Evolutionary conservation across 2,888 invertebrate genomes (phyloP), one percentile per base, ranked within the genome.

Genomic region (Erynnis tages): DNA sequence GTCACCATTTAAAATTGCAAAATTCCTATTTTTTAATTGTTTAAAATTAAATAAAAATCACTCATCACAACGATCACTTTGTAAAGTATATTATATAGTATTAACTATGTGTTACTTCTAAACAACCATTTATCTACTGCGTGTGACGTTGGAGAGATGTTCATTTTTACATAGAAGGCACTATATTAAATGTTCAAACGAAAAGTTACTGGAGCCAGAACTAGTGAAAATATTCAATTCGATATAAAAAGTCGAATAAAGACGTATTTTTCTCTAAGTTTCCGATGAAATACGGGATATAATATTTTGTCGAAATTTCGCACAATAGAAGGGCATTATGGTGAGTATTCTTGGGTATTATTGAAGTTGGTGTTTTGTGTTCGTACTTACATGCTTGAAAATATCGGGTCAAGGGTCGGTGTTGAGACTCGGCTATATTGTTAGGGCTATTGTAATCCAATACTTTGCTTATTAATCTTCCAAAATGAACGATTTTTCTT

Each of bases 351-450:
- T 14, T 19, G 21, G 21, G 45, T 14, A 23, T 45, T 45, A 45
- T 45, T 34, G 23, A 45, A 10, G 23, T 13, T 17, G 30, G 10
- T 29, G 30, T 32, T 45, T 32, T 45, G 44, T 44, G 43, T 44
- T 44, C 44, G 32, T 44, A 44, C 44, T 44, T 44, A 44, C 17
- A 44, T 44, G 44, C 32, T 44, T 32, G 21, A 44, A 29, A 34
- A 32, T 32, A 32, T 43, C 44, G 32, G 32, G 21, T 32, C 32
- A 32, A 44, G 44, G 30, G 44, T 32, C 44, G 10, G 32, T 44
- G n/a, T 44, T 19, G 23, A 40, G 8, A 14, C n/a, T n/a, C 6
- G 11, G 14, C 3, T 13, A 10, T 19, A 13, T 44, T 3, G 6
- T 7, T 2, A 17, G 10, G 1, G 5, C 16, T 34, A 14, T 16